Base-by-base conservation (phyloP, 2,113 vertebrate genomes). In the Opisthocomus hoazin region DNA sequence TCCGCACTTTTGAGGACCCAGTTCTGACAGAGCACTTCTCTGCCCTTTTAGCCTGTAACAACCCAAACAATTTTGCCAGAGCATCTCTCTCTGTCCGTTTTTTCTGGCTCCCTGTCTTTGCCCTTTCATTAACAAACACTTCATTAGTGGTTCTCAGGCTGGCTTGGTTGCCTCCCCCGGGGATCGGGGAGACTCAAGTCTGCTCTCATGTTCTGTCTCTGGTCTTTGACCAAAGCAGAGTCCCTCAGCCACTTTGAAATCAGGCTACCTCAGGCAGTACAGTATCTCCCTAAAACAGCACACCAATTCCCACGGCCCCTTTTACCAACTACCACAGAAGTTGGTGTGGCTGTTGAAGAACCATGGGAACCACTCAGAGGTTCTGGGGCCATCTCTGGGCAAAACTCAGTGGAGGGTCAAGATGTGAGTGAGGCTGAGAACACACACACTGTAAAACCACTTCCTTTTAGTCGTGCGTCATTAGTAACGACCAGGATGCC, bases 61-160 rank as follows among this genome's bases (percentile, higher is more conserved):
- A 68, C 46, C 34, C 68, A 48, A 83, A 65, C 21, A 17, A 43
- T 68, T 87, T 43, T 90, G 77, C 92, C 74, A 79, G 53, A 69
- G 5, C 12, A 23, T 82, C 53, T 70, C 64, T 69, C 46, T 74
- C 15, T 87, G 43, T 66, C 66, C 32, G 61, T 69, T 86, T 57
- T 48, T 60, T 34, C 56, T 86, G 60, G 5, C 71, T 93, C 56
- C 22, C 43, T 70, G 56, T 91, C 68, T 90, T 94, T 95, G 56
- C 63, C 57, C 70, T 95, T 93, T 86, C 53, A 50, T 92, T 95
- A 95, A 32, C 37, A 84, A 90, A 90, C 83, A 68, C 73, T 85
- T 90, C 48, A 92, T 96, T 93, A 89, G 80, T 71, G 90, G 94
- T 76, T 96, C 70, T 90, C 48, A 57, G 60, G 45, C 63, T 94